A percentile compares a stretch with the other conserved stretches of the same genome.
These are phyloP conservation scores for Keiferia lycopersicella DNA, from an alignment of 2,888 invertebrate genomes.

Conservation along the genomic window DNA sequence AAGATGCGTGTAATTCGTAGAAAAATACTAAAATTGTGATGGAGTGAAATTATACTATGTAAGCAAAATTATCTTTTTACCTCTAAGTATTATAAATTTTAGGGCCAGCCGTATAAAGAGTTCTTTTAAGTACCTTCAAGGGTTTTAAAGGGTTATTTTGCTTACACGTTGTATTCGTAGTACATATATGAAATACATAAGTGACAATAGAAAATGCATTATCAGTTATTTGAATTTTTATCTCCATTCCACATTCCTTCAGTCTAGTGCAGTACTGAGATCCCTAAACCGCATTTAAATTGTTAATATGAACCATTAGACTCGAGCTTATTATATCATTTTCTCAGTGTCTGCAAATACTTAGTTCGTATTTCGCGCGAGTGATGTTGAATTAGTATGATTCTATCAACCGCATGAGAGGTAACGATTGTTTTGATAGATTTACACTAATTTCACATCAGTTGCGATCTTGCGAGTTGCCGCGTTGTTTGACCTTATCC, in stretches of 20 bases:
- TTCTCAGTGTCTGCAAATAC: not conserved
- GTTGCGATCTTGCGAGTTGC: too few species aligned
- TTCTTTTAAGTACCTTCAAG: not conserved
- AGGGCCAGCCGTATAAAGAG: not conserved
- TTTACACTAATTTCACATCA: too few species aligned
- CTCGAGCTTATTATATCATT: too few species aligned
- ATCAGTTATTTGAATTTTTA: not conserved
- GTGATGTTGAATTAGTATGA: too few species aligned
- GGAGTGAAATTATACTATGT: not conserved
- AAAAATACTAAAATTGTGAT: conserved; percentile 9
- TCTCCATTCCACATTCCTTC: not conserved
- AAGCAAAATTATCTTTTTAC: not conserved
- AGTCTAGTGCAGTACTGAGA: conserved; percentile 29
- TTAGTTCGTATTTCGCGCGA: too few species aligned
- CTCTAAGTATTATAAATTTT: too few species aligned
- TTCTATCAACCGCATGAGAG: too few species aligned
- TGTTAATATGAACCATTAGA: too few species aligned
- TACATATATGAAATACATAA: not conserved
- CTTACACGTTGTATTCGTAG: not conserved
- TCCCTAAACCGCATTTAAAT: conserved; percentile 13
- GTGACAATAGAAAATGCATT: conserved; percentile 3
- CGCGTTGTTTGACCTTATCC: too few species aligned
- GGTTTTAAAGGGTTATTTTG: not conserved
- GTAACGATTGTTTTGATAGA: too few species aligned
- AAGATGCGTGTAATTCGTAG: not conserved